These are phyloP conservation scores for Leptinotarsa haldemani DNA, from an alignment of 2,888 invertebrate genomes.

Conservation along the genomic window DNA sequence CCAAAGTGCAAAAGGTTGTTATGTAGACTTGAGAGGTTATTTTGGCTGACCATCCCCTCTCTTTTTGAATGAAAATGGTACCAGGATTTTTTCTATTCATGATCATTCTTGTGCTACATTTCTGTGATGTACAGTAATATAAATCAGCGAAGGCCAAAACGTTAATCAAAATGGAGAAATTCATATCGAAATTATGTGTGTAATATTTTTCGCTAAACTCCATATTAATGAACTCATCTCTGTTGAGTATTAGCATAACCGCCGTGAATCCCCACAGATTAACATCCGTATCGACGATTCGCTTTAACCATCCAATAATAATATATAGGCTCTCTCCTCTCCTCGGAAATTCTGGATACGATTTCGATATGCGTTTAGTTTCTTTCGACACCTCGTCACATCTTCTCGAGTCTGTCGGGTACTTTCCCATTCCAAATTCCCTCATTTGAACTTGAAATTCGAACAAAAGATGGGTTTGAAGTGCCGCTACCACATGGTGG, in stretches of 20 bases:
- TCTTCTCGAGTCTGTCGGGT: slow-evolving; percentile 18
- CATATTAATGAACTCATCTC: background rate
- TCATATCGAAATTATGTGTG: background rate
- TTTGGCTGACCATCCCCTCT: too few species aligned
- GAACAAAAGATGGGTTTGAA: slow-evolving; percentile 22
- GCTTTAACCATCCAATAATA: background rate
- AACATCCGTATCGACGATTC: slow-evolving; percentile 10
- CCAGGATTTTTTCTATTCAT: too few species aligned
- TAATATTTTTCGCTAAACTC: background rate
- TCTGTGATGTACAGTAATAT: too few species aligned
- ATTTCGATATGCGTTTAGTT: slow-evolving; percentile 47
- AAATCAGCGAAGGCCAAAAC: too few species aligned
- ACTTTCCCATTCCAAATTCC: slow-evolving; percentile 16
- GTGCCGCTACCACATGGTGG: slow-evolving; percentile 14
- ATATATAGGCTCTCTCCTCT: slow-evolving; percentile 32
- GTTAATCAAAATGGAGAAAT: too few species aligned
- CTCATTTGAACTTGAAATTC: slow-evolving; percentile 22
- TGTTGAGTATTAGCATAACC: background rate
- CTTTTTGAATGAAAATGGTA: too few species aligned
- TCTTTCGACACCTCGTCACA: slow-evolving; percentile 51
- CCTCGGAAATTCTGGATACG: slow-evolving; percentile 37
- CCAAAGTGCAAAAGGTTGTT: too few species aligned
- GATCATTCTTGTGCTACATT: too few species aligned
- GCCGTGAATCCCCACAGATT: background rate
- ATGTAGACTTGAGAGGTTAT: too few species aligned